Base-by-base conservation (phyloP, 2,113 vertebrate genomes). In the Phalacrocorax aristotelis region DNA sequence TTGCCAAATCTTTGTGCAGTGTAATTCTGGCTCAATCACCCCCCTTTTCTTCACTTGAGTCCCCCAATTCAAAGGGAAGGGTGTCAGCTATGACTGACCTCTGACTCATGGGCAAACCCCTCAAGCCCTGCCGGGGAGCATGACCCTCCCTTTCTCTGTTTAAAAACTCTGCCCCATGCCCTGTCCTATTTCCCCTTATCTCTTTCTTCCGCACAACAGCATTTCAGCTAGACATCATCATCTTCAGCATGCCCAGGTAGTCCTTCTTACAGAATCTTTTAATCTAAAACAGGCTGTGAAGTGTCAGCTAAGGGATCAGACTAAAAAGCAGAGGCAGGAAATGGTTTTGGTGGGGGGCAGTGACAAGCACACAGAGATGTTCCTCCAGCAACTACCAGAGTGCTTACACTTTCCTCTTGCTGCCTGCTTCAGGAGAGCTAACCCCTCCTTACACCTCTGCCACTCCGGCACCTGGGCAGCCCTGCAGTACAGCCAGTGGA, bases 81-180 rank as follows among this genome's bases (percentile, higher is more conserved):
- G 1, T 0, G 40, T 58, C 0, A 0, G 12, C 17, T 69, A 78
- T 52, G 25, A 29, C 30, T 25, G 38, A 78, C 29, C 16, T 3
- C 25, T 0, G 0, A 44, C 23, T 46, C 48, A 22, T 0, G 0
- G 13, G 27, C n/a, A 84, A 96, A 46, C 10, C 26, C 25, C 32
- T 7, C 26, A 36, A 29, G 58, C 6, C 36, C 19, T 69, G 54
- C 6, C 1, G 4, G 11, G 30, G 51, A 81, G 17, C 13, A 18
- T 4, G 26, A 16, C 11, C 23, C 72, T 83, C 60, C 13, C 40
- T 23, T 48, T 60, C 87, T 34, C 48, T 61, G 18, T 75, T 89
- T 42, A 74, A 58, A 87, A 66, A 32, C 66, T 62, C 3, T 3
- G 32, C 48, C 40, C 13, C 14, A 13, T 16, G 29, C 23, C 57